Conservation (phyloP, 2,113 vertebrate species). For the Columba livia region DNA sequence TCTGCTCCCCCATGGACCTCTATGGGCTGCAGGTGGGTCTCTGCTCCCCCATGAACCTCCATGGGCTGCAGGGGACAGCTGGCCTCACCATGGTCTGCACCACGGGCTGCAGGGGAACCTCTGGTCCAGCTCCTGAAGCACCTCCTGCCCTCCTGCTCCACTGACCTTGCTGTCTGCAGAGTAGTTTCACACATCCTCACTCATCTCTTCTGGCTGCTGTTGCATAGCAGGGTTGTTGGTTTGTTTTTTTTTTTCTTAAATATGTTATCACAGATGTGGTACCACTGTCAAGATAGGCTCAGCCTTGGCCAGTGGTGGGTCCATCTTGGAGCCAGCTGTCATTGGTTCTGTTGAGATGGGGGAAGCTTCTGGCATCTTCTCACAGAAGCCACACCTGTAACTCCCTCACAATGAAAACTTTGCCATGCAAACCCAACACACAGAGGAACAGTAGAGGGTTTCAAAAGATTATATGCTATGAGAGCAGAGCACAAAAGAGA, state of each 20-base stretch:
- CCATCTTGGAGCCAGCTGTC: too few species aligned
- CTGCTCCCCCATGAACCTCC: too few species aligned
- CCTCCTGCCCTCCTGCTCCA: too few species aligned
- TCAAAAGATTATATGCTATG: not conserved
- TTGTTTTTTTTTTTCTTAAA: not conserved
- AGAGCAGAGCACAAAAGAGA: not conserved
- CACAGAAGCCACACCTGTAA: not conserved
- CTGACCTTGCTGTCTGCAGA: not conserved
- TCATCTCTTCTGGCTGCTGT: not conserved
- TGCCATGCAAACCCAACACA: accelerated
- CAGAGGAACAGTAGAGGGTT: not conserved
- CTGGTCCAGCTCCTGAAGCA: too few species aligned
- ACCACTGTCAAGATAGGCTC: accelerated
- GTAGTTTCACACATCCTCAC: accelerated
- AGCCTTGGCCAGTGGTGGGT: too few species aligned
- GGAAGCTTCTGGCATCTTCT: not conserved
- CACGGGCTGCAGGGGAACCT: too few species aligned
- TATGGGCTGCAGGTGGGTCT: too few species aligned
- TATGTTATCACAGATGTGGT: accelerated
- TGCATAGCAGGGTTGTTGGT: accelerated
- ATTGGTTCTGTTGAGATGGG: too few species aligned
- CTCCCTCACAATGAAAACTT: accelerated
- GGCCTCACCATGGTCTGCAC: too few species aligned
- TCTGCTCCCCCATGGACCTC: too few species aligned
- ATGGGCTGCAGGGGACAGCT: too few species aligned